Conservation (phyloP, 2,888 invertebrate species). For the Ophion obscuratus region DNA sequence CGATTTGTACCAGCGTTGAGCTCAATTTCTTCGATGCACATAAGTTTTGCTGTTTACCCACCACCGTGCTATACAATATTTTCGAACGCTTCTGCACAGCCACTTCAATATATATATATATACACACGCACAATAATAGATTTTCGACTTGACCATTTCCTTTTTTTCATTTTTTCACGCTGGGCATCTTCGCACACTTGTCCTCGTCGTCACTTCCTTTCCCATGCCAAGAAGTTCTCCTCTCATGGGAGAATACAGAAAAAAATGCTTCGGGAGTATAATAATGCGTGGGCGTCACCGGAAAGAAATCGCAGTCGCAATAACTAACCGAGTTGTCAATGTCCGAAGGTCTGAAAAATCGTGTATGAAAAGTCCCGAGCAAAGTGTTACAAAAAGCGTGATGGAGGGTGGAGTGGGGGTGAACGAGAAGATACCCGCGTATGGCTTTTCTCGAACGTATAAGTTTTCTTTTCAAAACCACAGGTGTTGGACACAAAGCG, state of each 20-base stretch:
- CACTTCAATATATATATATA: constrained; percentile 57
- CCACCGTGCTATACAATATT: constrained; percentile 68
- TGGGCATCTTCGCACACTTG: constrained; percentile 57
- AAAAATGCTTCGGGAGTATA: constrained; percentile 33
- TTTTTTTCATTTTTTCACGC: constrained; percentile 62
- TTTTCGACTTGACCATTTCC: constrained; percentile 54
- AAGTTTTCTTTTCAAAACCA: constrained; percentile 63
- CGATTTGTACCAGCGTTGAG: constrained; percentile 36
- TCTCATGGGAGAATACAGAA: constrained; percentile 41
- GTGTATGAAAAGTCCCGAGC: constrained; percentile 5
- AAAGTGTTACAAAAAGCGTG: constrained; percentile 39
- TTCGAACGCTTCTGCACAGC: constrained; percentile 66
- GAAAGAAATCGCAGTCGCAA: constrained; percentile 63
- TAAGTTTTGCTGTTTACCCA: constrained; percentile 41
- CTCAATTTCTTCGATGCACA: constrained; percentile 50
- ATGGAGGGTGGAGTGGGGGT: background rate
- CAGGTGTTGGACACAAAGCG: constrained; percentile 57
- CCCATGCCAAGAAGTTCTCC: constrained; percentile 65
- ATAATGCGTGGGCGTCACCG: constrained; percentile 50
- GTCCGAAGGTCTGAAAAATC: constrained; percentile 37
- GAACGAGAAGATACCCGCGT: constrained; percentile 10
- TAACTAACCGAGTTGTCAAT: constrained; percentile 61
- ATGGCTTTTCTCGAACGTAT: constrained; percentile 45
- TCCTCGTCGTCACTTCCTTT: constrained; percentile 72
- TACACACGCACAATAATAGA: constrained; percentile 45